Conservation (phyloP, 2,888 invertebrate species). For the Rotaria sp. region DNA sequence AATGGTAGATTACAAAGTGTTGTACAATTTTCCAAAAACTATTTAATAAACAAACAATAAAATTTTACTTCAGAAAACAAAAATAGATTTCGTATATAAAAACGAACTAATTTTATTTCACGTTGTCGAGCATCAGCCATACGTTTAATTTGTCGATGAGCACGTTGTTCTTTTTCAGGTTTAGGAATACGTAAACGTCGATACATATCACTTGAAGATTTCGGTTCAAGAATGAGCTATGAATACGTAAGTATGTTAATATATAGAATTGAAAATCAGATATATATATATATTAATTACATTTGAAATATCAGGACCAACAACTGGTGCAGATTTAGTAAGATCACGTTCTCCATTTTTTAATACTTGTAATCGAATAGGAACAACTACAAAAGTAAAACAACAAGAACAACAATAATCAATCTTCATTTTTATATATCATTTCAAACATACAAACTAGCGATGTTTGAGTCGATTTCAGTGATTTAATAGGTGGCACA, state of each 20-base stretch:
- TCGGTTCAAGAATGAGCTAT: conserved; percentile 5
- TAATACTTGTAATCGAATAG: conserved; percentile 47
- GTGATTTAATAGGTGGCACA: conserved; percentile 51
- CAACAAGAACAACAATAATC: neutral
- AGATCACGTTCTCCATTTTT: conserved; percentile 52
- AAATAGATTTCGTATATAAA: neutral
- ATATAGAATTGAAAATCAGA: too few relatives aligned
- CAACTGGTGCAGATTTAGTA: conserved; percentile 47
- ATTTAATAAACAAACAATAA: conserved; percentile 30
- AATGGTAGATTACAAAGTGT: conserved; percentile 50
- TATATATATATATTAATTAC: neutral
- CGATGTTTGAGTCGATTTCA: neutral
- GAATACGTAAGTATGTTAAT: too few relatives aligned
- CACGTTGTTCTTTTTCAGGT: conserved; percentile 25
- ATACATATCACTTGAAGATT: neutral
- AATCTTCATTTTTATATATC: neutral
- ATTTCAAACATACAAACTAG: conserved; percentile 20
- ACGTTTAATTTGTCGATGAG: conserved; percentile 19
- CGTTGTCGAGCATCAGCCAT: conserved; percentile 7
- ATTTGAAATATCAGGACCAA: conserved; percentile 44
- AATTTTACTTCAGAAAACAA: neutral
- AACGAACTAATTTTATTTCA: conserved; percentile 14
- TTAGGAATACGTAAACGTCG: conserved; percentile 22
- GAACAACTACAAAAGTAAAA: conserved; percentile 46
- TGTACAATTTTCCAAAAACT: conserved; percentile 55